Evolutionary conservation across 2,797 vertebrate genomes (phyloP), one percentile per base, ranked within the genome.

Genomic region (Phyllotis vaccarum): DNA sequence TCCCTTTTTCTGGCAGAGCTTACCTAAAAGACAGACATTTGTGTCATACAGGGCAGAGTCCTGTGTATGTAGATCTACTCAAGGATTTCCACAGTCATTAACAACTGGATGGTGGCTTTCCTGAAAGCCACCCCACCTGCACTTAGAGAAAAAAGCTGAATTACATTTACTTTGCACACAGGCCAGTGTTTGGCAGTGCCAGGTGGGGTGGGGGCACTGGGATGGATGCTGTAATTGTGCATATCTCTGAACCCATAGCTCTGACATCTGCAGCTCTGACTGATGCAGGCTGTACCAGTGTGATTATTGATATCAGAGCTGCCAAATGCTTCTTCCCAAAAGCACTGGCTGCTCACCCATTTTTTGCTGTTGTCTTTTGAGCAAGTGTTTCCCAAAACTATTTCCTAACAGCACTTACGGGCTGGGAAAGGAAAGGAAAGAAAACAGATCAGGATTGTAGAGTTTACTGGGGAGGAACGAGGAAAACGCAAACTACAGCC

Each of bases 381-480:
- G 98, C 97, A 98, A 98, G 98, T 98, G 98, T 97, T 98, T 98
- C 97, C 97, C 97, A 97, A 98, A 98, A 98, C 89, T 97, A 95
- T 98, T 98, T 98, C 98, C 97, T 98, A 98, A 98, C 49, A 93
- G 89, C 83, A 91, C 96, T 78, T 64, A 91, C 19, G 54, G 66
- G 43, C 52, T 87, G 91, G 86, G 80, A 91, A 31, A 92, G 37
- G 64, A 95, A 75, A 70, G 80, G 92, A 80, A 66, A 34, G 37
- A 60, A 94, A 79, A 88, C 17, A 68, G 92, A 78, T 90, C 60
- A 75, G 54, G 81, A 95, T 96, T 66, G n/a, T 92, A 80, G 97
- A 97, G 68, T 92, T 80, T 92, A 92, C 75, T 96, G 93, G 96
- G 96, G 95, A 97, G 78, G 95, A 93, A 96, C 94, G 96, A 97